phyloP scores from a whole-genome alignment of 2,888 invertebrate species.

The Opisthograptis luteolata region DNA sequence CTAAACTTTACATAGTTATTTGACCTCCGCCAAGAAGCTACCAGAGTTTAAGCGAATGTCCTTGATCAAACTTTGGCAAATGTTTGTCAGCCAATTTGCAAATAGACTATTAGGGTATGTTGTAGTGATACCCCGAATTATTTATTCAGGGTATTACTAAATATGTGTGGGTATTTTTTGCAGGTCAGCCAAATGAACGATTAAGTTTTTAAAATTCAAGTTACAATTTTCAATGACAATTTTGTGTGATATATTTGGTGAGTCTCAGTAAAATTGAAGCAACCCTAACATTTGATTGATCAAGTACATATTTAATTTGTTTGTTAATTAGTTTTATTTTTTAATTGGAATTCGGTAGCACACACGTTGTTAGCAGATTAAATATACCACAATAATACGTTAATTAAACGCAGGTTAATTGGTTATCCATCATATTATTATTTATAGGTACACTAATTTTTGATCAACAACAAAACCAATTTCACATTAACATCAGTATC shows the following conservation, averaged over 20 bases:
- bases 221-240: conserved; percentile 53
- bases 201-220: conserved; percentile 66
- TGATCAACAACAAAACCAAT: no score
- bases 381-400: no score
- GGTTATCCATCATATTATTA: no score
- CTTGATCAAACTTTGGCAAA: no score
- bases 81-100: no score
- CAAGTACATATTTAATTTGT: no score
- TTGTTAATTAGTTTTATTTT: background rate
- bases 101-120: no score
- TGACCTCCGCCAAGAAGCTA: no score
- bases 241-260: conserved; percentile 62
- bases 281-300: conserved; percentile 16
- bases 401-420: background rate
- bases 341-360: conserved; percentile 27
- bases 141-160: conserved; percentile 26
- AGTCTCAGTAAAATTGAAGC: conserved; percentile 50
- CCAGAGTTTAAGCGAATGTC: no score
- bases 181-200: conserved; percentile 74
- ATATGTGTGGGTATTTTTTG: conserved; percentile 53
- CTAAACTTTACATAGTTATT: no score
- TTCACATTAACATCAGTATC: no score
- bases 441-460: background rate
- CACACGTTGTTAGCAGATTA: conserved; percentile 13
- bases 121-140: no score